A percentile compares a stretch with the other conserved stretches of the same genome.
Evolutionary conservation across 2,113 vertebrate genomes (phyloP).

Genomic region (Vicugna pacos): DNA sequence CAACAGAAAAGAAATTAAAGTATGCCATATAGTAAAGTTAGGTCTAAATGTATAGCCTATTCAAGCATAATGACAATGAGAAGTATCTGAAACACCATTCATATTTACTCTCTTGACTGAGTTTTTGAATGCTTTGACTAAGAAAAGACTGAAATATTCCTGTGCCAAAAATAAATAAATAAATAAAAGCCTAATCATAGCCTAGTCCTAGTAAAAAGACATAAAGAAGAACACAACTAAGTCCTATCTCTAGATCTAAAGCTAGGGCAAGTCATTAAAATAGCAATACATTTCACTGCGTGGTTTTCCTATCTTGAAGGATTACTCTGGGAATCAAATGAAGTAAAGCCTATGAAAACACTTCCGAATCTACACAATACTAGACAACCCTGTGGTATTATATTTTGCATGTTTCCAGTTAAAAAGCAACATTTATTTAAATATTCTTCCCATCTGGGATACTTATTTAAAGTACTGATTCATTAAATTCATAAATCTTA

Average conservation of each 20-base stretch:
- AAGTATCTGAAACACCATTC: neutral
- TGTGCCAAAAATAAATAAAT: neutral
- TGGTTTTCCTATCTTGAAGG: neutral
- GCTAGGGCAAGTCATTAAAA: neutral
- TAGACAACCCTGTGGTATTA: neutral
- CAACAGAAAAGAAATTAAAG: neutral
- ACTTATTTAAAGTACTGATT: conserved; percentile 5
- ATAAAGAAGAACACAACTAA: neutral
- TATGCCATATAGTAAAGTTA: neutral
- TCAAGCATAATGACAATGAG: neutral
- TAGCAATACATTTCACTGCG: neutral
- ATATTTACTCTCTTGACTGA: neutral
- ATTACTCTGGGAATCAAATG: neutral
- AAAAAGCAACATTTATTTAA: neutral
- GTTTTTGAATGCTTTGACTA: neutral
- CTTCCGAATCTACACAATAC: neutral
- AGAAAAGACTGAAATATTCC: neutral
- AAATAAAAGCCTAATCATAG: neutral
- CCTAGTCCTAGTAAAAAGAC: neutral
- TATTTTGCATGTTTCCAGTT: neutral
- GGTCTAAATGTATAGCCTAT: neutral
- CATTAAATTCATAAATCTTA: conserved; percentile 33
- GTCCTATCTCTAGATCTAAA: neutral
- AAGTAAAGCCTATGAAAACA: neutral
- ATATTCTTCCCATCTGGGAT: neutral